phyloP scores from a whole-genome alignment of 1,140 invertebrate species.

The Plectrocnemia conspersa region DNA sequence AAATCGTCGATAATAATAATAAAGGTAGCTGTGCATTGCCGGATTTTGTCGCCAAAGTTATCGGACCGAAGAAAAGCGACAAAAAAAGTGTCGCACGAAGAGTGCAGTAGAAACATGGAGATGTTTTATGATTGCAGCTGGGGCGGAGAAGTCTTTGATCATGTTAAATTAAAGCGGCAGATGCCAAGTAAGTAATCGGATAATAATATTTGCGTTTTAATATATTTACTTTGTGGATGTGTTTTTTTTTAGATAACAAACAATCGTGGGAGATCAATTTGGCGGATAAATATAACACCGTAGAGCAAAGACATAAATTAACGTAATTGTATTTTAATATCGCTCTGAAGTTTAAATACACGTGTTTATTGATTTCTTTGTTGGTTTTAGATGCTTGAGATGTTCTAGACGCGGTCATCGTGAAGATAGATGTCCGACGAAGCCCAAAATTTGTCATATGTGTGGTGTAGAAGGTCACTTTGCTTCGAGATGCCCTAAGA shows the following conservation, averaged over 20 bases:
- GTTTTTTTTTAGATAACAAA: conserved; percentile 21
- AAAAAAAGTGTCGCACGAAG: conserved; percentile 14
- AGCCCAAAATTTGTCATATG: conserved; percentile 24
- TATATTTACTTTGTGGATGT: conserved; percentile 3
- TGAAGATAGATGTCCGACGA: conserved; percentile 23
- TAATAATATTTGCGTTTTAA: not conserved
- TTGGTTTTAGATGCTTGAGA: conserved; percentile 24
- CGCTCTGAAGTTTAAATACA: not conserved
- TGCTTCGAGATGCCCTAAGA: conserved; percentile 22
- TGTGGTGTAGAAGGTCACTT: conserved; percentile 29
- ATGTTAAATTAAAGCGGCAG: conserved; percentile 23
- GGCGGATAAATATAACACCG: conserved; percentile 15
- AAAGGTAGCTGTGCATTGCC: conserved; percentile 9
- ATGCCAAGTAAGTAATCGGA: conserved; percentile 29
- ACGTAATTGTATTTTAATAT: not conserved
- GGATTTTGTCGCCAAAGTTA: conserved; percentile 33
- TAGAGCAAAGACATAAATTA: conserved; percentile 14
- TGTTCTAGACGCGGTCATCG: conserved; percentile 29
- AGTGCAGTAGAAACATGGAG: conserved; percentile 20
- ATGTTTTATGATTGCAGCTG: conserved; percentile 29
- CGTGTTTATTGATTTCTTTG: not conserved
- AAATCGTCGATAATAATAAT: not conserved
- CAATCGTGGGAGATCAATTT: conserved; percentile 23
- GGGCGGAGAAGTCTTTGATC: conserved; percentile 33
- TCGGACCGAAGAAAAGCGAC: conserved; percentile 14